Evolutionary conservation across 2,888 invertebrate genomes (phyloP), one percentile per base, ranked within the genome.

Genomic region (Aspidapion aeneum): DNA sequence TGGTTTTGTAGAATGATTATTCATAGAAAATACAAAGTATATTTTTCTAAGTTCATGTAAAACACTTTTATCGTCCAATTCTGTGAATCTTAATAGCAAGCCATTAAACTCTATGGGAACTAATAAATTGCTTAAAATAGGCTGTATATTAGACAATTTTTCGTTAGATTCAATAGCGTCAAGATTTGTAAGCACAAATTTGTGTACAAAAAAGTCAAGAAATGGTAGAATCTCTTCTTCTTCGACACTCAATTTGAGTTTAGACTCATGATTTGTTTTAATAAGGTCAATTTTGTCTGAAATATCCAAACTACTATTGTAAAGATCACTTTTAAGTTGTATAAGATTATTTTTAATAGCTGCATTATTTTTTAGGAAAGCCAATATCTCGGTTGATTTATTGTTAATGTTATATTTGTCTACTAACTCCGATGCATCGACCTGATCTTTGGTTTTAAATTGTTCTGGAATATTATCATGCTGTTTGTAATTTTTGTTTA

Each of bases 401-500:
- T 69, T 72, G 52, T 66, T 66, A 16, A 61, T 66, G 16, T 71
- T 69, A 59, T 63, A 66, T 12, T 50, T 55, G 49, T 63, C 55
- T 2, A 67, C 21, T 1, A 65, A 21, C 1, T 67, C 52, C n/a
- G 65, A 48, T 5, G 73, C 65, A 51, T 70, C 67, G 0, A 75
- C 63, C 67, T 79, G 77, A 17, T 70, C 62, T 50, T 65, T 51
- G 56, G 69, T 74, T 21, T 70, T 73, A 51, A 74, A 72, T 19
- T 78, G 79, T 16, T 74, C 74, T 1, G 79, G 79, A 55, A 68
- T 72, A 18, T 69, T 55, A 18, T 69, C 72, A 5, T 60, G 20
- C 69, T 77, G 79, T 59, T 74, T 75, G 61, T 73, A 80, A 21
- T 66, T 70, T 64, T 74, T 78, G 12, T 75, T 72, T 9, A 78